Conservation (phyloP, 2,113 vertebrate species). For the Halichoerus grypus region DNA sequence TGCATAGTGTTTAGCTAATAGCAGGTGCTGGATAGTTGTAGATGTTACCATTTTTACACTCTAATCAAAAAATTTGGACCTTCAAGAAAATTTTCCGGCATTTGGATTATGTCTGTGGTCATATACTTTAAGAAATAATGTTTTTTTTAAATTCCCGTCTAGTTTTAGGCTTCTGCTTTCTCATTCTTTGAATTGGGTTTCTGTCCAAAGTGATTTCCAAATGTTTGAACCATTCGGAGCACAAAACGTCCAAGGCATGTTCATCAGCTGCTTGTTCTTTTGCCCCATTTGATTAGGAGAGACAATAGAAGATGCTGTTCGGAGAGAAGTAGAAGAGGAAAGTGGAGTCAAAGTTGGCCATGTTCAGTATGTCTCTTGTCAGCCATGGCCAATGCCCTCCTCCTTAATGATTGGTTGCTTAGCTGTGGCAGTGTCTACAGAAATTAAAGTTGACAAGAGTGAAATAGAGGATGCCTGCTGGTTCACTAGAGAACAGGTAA, state of each 20-base stretch:
- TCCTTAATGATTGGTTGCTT: conserved; percentile 97
- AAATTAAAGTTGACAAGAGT: conserved; percentile 94
- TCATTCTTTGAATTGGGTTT: conserved; percentile 59
- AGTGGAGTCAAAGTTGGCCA: conserved; percentile 93
- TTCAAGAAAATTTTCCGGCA: conserved; percentile 20
- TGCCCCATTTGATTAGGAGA: conserved; percentile 90
- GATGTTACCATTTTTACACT: background rate
- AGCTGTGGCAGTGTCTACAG: conserved; percentile 92
- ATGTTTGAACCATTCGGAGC: conserved; percentile 72
- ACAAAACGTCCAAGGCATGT: conserved; percentile 59
- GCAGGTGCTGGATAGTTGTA: background rate
- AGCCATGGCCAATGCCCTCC: conserved; percentile 98
- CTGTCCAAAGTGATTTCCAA: conserved; percentile 72
- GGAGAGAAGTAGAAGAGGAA: conserved; percentile 96
- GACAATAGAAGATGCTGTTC: conserved; percentile 94
- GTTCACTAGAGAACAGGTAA: conserved; percentile 96
- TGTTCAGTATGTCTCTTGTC: conserved; percentile 95
- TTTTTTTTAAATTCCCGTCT: conserved; percentile 47
- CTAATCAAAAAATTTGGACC: background rate
- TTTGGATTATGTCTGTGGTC: background rate
- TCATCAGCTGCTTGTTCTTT: conserved; percentile 78
- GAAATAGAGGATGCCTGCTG: conserved; percentile 98
- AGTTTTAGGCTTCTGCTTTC: conserved; percentile 15
- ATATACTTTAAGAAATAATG: background rate
- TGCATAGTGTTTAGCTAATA: background rate